Percentiles rank a stretch among this genome's conserved stretches.
phyloP scores from a whole-genome alignment of 2,113 vertebrate species.

The Tenebrosternarchus preto region DNA sequence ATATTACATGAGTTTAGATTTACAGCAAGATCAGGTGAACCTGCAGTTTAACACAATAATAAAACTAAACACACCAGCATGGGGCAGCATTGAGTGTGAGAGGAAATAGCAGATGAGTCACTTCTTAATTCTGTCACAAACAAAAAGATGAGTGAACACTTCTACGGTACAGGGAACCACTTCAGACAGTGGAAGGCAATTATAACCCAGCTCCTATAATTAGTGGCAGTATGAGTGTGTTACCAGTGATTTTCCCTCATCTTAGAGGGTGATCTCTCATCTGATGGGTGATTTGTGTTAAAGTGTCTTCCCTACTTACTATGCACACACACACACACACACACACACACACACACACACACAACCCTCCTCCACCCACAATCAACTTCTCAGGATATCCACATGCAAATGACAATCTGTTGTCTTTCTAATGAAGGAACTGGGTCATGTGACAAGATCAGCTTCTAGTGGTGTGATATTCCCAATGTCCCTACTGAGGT shows the following conservation, averaged over 20 bases:
- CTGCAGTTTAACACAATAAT: conserved; percentile 11
- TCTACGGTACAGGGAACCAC: conserved; percentile 26
- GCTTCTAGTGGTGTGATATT: conserved; percentile 27
- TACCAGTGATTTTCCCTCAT: conserved; percentile 54
- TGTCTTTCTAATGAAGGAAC: conserved; percentile 67
- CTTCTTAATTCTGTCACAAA: conserved; percentile 28
- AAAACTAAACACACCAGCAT: not conserved
- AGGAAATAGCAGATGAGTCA: conserved; percentile 8
- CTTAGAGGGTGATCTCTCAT: too few species aligned
- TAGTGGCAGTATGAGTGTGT: conserved; percentile 53
- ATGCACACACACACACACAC: conserved; percentile 54
- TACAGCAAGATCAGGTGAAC: conserved; percentile 20
- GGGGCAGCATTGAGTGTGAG: not conserved
- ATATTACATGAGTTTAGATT: not conserved
- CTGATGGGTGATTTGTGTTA: conserved; percentile 59
- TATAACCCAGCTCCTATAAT: conserved; percentile 46
- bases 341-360: conserved; percentile 54
- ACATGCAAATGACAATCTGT: conserved; percentile 76
- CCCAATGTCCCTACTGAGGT: not conserved
- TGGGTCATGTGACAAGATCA: conserved; percentile 59
- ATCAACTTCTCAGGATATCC: conserved; percentile 51
- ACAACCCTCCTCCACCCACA: too few species aligned
- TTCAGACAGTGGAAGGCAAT: conserved; percentile 38
- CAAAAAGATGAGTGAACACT: conserved; percentile 19
- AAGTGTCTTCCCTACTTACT: conserved; percentile 55